These are phyloP conservation scores for Colaptes auratus DNA, from an alignment of 2,113 vertebrate species.

Conservation along the genomic window DNA sequence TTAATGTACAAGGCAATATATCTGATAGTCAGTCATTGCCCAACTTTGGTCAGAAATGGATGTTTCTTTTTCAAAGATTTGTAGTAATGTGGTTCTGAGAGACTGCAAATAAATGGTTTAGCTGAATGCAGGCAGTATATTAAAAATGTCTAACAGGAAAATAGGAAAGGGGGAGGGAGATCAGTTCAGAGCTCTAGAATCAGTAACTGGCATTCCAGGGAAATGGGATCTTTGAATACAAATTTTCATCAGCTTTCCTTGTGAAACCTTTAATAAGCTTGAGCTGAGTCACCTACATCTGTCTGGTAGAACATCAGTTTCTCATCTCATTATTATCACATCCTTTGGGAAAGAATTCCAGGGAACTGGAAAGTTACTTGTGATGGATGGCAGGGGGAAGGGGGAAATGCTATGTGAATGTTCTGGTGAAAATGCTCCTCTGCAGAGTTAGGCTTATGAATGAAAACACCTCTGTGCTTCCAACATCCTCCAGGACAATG, in stretches of 20 bases:
- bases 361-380: background rate
- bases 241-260: constrained; percentile 12
- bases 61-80: constrained; percentile 13
- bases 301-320: background rate
- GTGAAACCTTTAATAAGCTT: background rate
- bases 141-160: constrained; percentile 4
- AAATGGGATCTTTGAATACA: background rate
- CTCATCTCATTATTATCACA: background rate
- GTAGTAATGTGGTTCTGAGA: constrained; percentile 27
- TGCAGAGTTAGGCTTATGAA: background rate
- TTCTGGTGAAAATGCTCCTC: background rate
- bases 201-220: background rate
- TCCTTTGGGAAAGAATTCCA: background rate
- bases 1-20: constrained; percentile 2
- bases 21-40: constrained; percentile 20
- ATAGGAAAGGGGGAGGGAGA: background rate
- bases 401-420: background rate
- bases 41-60: constrained; percentile 8
- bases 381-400: background rate
- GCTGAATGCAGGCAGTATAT: background rate
- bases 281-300: background rate
- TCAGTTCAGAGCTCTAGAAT: background rate
- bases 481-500: background rate
- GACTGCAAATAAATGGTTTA: background rate
- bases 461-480: accelerated